Base-by-base conservation (phyloP, 2,113 vertebrate species). In the Mormyrus iriodes region DNA sequence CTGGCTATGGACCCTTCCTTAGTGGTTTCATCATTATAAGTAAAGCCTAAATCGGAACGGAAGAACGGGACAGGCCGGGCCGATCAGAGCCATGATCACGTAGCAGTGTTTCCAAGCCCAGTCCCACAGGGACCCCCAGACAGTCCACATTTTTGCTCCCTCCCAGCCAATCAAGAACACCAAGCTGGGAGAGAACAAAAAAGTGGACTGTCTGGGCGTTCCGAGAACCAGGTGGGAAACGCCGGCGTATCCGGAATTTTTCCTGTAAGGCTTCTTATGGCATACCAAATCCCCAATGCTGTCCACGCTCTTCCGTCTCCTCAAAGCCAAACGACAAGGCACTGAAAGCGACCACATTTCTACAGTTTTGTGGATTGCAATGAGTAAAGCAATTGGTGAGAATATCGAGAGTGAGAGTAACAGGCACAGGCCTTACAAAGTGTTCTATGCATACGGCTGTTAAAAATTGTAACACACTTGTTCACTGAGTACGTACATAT, bases 321-420 rank as follows among this genome's bases (percentile, higher is more conserved):
- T n/a, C 93, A 94, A 88, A 93, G 91, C 90, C 93, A 95, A 92
- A 94, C 92, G 89, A 95, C 94, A 98, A 98, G 98, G 97, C 98
- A 99, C 98, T 88, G 88, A 73, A 73, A 88, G 87, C 87, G 39
- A 61, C 17, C 44, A 95, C 94, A 95, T 95, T 84, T 95, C 95
- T 79, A 93, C 86, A 91, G 89, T 89, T 51, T 10, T 85, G 24
- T 69, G 61, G 27, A 69, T 46, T 85, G 21, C 44, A 48, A 4
- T 51, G 49, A 39, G 49, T 4, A 39, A 5, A 86, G n/a, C 4
- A 1, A 49, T 10, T 39, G 10, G 27, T n/a, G 31, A 55, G 85
- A 58, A 24, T 7, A 3, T 39, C 5, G 51, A 85, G 21, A 48
- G 82, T 48, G 44, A n/a, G 13, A 10, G 44, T n/a, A 4, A 49